phyloP scores from a whole-genome alignment of 2,888 invertebrate species.

The Dromius quadrimaculatus region DNA sequence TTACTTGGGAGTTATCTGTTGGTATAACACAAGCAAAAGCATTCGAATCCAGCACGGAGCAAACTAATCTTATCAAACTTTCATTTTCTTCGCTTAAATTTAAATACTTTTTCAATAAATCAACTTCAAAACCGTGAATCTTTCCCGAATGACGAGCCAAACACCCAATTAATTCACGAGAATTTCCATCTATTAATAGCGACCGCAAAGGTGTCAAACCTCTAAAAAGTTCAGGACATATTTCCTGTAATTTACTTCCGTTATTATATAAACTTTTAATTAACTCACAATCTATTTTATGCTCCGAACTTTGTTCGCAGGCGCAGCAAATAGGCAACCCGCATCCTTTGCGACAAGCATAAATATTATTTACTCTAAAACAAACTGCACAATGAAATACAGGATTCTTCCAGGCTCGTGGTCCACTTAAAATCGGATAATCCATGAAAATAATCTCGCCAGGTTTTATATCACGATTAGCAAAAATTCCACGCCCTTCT shows the following conservation, averaged over 20 bases:
- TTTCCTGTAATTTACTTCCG: conserved; percentile 60
- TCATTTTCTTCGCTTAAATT: conserved; percentile 71
- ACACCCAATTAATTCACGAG: conserved; percentile 68
- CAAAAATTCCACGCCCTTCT: conserved; percentile 80
- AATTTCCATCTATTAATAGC: conserved; percentile 65
- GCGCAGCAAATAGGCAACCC: conserved; percentile 76
- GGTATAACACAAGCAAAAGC: conserved; percentile 72
- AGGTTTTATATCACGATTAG: conserved; percentile 73
- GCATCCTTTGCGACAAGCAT: conserved; percentile 71
- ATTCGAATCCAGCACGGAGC: conserved; percentile 75
- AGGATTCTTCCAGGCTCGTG: conserved; percentile 69
- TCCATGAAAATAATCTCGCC: conserved; percentile 82
- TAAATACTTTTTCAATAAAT: conserved; percentile 68
- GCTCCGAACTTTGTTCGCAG: conserved; percentile 71
- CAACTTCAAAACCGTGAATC: conserved; percentile 73
- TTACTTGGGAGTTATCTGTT: conserved; percentile 67
- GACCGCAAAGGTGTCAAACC: conserved; percentile 67
- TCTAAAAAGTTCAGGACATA: conserved; percentile 63
- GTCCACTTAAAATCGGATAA: conserved; percentile 77
- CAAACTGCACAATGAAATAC: conserved; percentile 77
- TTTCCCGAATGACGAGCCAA: conserved; percentile 70
- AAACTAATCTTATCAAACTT: conserved; percentile 71
- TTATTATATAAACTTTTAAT: conserved; percentile 69
- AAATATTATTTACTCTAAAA: conserved; percentile 59
- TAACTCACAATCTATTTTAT: conserved; percentile 73